Base-by-base conservation (phyloP, 2,797 vertebrate species). In the Calcarius lapponicus region DNA sequence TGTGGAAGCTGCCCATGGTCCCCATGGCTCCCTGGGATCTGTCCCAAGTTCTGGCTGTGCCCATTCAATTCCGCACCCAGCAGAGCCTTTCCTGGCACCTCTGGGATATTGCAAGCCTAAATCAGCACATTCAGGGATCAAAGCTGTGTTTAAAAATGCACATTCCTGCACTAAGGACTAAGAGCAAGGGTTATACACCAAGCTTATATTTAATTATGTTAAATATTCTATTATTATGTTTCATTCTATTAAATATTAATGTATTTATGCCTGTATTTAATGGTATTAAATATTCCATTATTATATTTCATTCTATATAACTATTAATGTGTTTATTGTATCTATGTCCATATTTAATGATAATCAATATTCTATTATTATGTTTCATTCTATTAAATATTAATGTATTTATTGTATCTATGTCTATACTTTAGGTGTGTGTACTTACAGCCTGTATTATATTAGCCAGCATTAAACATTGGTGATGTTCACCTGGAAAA, bases 401-500 rank as follows among this genome's bases (percentile, higher is more conserved):
- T 22, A 17, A 50, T 25, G 31, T 10, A 24, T 58, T 58, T 29
- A 7, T 29, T 36, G 11, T 36, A 17, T 53, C 56, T 34, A 4
- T 71, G 22, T 22, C 48, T 38, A 38, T 36, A 14, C 25, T 72
- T 54, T 12, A 10, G 19, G 50, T 47, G 9, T 15, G 7, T 29
- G 20, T 13, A 40, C 29, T 40, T 31, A 40, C 6, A 56, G 19
- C 10, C 34, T 56, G 29, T 34, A 2, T 24, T 40, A 4, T 2
- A 10, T 56, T 17, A n/a, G 5, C n/a, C 45, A 66, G 19, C 21
- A 43, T 79, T 32, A 19, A 32, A 80, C 6, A 26, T 1, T 66
- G 45, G 13, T 2, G 6, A 6, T 50, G 58, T 0, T 65, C 66
- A 20, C 8, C 36, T 80, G 45, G 24, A 58, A 24, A 9, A 0